These are phyloP conservation scores for Nothocercus julius DNA, from an alignment of 2,113 vertebrate genomes.

Conservation along the genomic window DNA sequence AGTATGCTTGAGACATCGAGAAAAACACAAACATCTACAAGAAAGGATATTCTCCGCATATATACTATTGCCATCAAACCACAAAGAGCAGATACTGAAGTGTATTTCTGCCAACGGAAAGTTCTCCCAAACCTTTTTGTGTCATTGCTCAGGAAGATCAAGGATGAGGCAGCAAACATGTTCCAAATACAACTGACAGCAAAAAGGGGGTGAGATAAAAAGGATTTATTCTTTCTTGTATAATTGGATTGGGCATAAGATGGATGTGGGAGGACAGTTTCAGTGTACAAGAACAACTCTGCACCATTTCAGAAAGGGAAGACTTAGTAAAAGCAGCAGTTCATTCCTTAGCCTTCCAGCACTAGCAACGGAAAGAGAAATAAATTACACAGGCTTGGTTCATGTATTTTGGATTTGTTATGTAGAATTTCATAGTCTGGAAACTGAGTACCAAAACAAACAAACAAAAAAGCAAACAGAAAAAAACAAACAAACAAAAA, in stretches of 20 bases:
- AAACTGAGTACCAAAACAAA: background rate
- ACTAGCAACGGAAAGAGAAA: background rate
- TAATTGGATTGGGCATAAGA: background rate
- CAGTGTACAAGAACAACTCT: background rate
- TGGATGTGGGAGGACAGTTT: background rate
- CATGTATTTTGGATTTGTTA: background rate
- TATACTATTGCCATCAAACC: background rate
- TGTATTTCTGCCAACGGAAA: background rate
- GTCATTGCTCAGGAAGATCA: background rate
- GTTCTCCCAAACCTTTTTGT: background rate
- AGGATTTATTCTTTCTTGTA: background rate
- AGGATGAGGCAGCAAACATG: background rate
- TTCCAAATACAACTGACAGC: background rate
- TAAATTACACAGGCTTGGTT: rapidly evolving
- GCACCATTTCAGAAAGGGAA: background rate
- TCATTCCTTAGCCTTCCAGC: background rate
- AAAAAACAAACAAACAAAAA: too few species aligned
- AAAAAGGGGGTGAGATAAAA: background rate
- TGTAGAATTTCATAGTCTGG: background rate
- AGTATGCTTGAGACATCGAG: background rate
- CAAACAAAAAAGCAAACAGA: background rate
- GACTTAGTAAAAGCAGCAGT: background rate
- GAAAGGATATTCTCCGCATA: background rate
- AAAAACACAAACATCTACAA: background rate
- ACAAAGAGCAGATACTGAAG: background rate